Conservation (phyloP, 2,113 vertebrate species). For the Chaetura pelagica region DNA sequence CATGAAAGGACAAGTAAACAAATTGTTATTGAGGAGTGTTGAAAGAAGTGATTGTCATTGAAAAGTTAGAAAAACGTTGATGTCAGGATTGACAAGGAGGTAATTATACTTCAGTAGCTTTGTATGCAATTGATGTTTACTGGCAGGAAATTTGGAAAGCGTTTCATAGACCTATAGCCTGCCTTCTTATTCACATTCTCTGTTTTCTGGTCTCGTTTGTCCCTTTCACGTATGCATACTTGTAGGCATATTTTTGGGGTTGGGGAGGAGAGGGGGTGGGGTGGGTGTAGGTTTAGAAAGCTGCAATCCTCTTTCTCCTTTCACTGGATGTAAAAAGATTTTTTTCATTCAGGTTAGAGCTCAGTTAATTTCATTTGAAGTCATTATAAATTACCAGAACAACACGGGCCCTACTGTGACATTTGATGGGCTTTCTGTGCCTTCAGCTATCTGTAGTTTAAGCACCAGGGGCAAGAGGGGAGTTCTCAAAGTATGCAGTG, state of each 20-base stretch:
- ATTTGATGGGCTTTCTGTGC: neutral
- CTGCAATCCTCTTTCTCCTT: neutral
- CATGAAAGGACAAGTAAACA: constrained; percentile 54
- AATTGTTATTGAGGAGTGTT: constrained; percentile 66
- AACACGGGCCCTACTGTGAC: neutral
- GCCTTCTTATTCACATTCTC: neutral
- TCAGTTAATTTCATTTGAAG: constrained; percentile 13
- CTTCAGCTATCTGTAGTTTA: neutral
- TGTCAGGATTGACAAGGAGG: constrained; percentile 60
- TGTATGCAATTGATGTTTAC: constrained; percentile 49
- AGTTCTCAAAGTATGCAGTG: neutral
- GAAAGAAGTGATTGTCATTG: constrained; percentile 67
- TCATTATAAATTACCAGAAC: neutral
- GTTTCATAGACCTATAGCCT: neutral
- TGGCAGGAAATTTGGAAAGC: constrained; percentile 36
- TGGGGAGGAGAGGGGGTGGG: no score
- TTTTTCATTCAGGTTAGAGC: neutral
- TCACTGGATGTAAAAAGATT: neutral
- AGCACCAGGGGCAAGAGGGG: neutral
- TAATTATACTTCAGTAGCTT: constrained; percentile 56
- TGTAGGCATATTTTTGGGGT: neutral
- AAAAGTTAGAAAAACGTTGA: constrained; percentile 57
- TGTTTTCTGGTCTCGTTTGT: neutral
- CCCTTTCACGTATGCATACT: neutral
- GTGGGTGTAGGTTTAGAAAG: neutral